Base-by-base conservation (phyloP, 2,797 vertebrate species). In the Sebastes diaconus region DNA sequence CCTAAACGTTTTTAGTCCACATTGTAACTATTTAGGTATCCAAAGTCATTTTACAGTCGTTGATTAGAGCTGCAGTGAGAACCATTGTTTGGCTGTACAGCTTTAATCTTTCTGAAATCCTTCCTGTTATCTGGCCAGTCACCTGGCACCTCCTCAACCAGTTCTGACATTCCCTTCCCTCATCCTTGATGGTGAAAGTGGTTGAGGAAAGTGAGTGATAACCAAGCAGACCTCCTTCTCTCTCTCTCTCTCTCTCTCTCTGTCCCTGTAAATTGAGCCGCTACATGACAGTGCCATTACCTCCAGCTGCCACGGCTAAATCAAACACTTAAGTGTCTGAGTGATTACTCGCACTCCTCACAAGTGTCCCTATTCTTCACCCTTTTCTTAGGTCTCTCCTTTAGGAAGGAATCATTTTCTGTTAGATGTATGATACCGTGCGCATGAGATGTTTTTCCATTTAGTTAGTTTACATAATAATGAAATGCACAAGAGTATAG, bases 271-370 rank as follows among this genome's bases (percentile, higher is more conserved):
- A 91, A 93, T 88, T 90, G 91, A 91, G 87, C 84, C 30, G 64
- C 87, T 81, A 90, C 87, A 90, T 86, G 90, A 92, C 90, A 88
- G 90, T 82, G 81, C 87, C 87, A 92, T 94, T 94, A 93, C 89
- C 89, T 89, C 71, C 76, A 84, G 80, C 87, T 88, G 88, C 85
- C 86, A 88, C 73, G 24, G 84, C 86, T 90, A 90, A 92, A 91
- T 93, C 92, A 89, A 88, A 90, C 89, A 86, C 90, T 88, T 87
- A 92, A 88, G 88, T 76, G 67, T 90, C 84, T 87, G 88, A 91
- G 84, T 86, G 83, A 93, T 94, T 88, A 77, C 90, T 81, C 61
- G 14, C 90, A 80, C 80, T 89, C 72, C 60, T 82, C 64, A 83
- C 77, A 84, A 90, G 85, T 83, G 86, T 82, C 76, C 82, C 84